Evolutionary conservation across 35 echinoderm and acorn worm species (phyloP).

Genomic region (Lytechinus pictus): DNA sequence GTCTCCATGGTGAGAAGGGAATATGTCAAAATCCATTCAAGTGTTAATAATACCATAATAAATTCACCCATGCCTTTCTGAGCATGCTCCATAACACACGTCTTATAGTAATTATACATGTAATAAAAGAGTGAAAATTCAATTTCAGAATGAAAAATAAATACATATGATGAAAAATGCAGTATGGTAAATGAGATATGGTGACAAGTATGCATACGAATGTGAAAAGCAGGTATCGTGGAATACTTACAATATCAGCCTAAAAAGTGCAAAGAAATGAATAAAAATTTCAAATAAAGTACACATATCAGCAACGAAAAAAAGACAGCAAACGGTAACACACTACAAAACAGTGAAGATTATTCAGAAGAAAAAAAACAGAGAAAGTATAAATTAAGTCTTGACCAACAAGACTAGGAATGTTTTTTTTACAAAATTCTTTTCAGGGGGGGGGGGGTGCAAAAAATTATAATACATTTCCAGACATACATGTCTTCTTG

Average conservation of each 20-base stretch:
- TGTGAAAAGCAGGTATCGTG: neutral
- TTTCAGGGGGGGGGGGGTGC: neutral
- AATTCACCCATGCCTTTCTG: neutral
- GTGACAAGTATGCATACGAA: neutral
- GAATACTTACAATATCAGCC: conserved; percentile 41
- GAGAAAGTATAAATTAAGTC: neutral
- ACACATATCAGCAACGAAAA: neutral
- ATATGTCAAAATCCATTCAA: neutral
- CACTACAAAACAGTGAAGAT: neutral
- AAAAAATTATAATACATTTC: neutral
- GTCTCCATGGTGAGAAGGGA: neutral
- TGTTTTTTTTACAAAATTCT: neutral
- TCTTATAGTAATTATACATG: neutral
- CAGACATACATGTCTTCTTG: neutral
- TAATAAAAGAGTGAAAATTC: neutral
- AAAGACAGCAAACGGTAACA: neutral
- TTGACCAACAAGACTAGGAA: neutral
- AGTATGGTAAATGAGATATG: neutral
- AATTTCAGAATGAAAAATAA: neutral
- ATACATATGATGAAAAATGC: neutral
- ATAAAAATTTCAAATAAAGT: neutral
- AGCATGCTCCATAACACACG: neutral
- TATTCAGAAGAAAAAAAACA: neutral
- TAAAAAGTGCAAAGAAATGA: conserved; percentile 38
- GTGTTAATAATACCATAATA: neutral